These are phyloP conservation scores for Parambassis ranga DNA, from an alignment of 2,797 vertebrate genomes.

Conservation along the genomic window DNA sequence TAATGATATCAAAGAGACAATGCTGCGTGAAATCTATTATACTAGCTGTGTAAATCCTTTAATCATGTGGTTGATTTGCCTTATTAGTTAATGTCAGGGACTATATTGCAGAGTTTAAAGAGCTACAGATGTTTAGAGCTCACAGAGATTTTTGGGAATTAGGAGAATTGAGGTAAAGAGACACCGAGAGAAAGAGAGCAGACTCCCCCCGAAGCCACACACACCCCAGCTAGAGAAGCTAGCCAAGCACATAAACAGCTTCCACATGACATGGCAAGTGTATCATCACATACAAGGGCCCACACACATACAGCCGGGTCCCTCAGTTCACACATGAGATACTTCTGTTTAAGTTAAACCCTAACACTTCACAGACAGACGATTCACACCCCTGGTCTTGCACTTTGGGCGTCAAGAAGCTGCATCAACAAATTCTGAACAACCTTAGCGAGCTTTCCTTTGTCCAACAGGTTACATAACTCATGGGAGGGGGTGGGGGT, in stretches of 20 bases:
- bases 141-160: constrained; percentile 36
- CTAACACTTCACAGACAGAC: neutral
- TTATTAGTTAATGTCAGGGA: constrained; percentile 64
- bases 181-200: constrained; percentile 51
- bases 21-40: constrained; percentile 8
- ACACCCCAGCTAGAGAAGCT: constrained; percentile 52
- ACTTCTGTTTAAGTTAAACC: constrained; percentile 27
- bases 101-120: constrained; percentile 58
- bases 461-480: constrained; percentile 54
- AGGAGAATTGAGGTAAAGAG: constrained; percentile 21
- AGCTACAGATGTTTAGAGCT: constrained; percentile 69
- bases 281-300: constrained; percentile 40
- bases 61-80: constrained; percentile 54
- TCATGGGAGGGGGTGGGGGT: neutral
- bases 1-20: constrained; percentile 6
- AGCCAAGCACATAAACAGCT: constrained; percentile 67
- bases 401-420: neutral
- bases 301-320: constrained; percentile 29
- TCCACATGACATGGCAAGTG: constrained; percentile 72
- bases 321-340: constrained; percentile 40
- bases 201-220: constrained; percentile 42
- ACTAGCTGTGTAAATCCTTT: constrained; percentile 36
- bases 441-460: constrained; percentile 15
- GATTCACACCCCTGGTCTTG: constrained; percentile 14
- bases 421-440: constrained; percentile 1